Conservation (phyloP, 2,113 vertebrate species). For the Pangasianodon gigas region DNA sequence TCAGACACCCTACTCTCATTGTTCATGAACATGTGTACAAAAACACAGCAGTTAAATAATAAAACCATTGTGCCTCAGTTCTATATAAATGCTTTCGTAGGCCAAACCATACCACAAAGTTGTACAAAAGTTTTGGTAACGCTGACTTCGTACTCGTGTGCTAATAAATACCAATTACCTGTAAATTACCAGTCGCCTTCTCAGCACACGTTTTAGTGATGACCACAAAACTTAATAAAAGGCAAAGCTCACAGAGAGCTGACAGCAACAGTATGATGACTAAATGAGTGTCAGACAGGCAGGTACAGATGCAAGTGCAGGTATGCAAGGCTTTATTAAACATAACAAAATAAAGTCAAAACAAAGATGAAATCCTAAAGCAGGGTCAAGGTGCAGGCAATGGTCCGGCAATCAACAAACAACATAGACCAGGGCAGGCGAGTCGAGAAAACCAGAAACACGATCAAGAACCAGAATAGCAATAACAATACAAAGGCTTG, state of each 20-base stretch:
- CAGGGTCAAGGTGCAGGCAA: too few species aligned
- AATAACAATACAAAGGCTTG: too few species aligned
- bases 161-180: neutral
- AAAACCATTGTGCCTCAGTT: neutral
- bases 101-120: neutral
- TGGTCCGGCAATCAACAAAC: too few species aligned
- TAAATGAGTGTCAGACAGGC: neutral
- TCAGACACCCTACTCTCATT: neutral
- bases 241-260: neutral
- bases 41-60: neutral
- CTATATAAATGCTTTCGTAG: neutral
- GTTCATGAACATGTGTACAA: neutral
- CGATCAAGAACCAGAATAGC: too few species aligned
- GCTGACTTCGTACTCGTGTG: neutral
- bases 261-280: neutral
- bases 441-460: too few species aligned
- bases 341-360: too few species aligned
- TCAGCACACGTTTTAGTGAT: neutral
- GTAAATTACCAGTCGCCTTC: neutral
- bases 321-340: too few species aligned
- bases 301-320: too few species aligned
- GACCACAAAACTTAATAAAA: neutral
- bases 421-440: too few species aligned
- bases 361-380: too few species aligned
- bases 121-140: neutral